Conservation (phyloP, 1,140 invertebrate species). For the Eubasilissa regina region DNA sequence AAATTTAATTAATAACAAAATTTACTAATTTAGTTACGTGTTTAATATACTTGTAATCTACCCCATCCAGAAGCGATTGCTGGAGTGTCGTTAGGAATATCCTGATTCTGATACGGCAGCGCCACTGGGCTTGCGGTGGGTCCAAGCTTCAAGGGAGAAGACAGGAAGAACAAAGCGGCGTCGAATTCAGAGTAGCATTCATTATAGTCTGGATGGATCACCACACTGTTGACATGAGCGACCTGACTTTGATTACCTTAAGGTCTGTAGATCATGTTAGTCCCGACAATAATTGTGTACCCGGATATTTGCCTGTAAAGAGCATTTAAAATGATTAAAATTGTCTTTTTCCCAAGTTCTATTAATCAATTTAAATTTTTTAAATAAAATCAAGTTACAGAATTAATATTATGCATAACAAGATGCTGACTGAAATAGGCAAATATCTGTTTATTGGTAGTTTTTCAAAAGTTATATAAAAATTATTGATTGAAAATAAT, state of each 20-base stretch:
- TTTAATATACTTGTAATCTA: background rate
- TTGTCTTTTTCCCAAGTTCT: too few relatives aligned
- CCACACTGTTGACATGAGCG: constrained; percentile 18
- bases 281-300: background rate
- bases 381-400: too few relatives aligned
- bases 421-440: too few relatives aligned
- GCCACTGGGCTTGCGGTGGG: background rate
- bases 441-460: too few relatives aligned
- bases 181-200: background rate
- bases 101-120: background rate
- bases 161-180: background rate
- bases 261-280: background rate
- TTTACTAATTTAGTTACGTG: too few relatives aligned
- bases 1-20: too few relatives aligned
- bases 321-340: too few relatives aligned
- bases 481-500: too few relatives aligned
- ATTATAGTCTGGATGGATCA: constrained; percentile 7
- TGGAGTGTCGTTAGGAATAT: background rate
- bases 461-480: too few relatives aligned
- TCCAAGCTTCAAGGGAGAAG: background rate
- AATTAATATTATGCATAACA: too few relatives aligned
- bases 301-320: too few relatives aligned
- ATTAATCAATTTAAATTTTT: too few relatives aligned
- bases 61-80: constrained; percentile 22
- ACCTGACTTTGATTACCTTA: constrained; percentile 38